A percentile compares a stretch with the other conserved stretches of the same genome.
phyloP scores from a whole-genome alignment of 1,140 invertebrate species.

The Zophobas atratus region DNA sequence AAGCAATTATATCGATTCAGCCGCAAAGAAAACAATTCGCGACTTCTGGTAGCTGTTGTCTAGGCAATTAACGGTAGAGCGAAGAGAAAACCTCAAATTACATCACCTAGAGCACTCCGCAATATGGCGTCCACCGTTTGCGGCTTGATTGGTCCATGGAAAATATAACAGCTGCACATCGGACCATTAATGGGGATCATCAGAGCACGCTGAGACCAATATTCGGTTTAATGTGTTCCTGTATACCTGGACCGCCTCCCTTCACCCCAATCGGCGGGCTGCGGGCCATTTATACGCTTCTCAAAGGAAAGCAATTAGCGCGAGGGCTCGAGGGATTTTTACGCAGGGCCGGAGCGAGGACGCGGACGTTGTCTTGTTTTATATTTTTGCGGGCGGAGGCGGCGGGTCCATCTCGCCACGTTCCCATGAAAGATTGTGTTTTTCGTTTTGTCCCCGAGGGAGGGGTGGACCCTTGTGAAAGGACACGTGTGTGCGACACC shows the following conservation, averaged over 20 bases:
- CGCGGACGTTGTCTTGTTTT: background rate
- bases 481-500: conserved; percentile 48
- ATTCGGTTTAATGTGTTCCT: conserved; percentile 60
- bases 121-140: conserved; percentile 58
- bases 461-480: conserved; percentile 39
- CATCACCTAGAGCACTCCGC: conserved; percentile 49
- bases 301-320: conserved; percentile 54
- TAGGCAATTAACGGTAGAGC: conserved; percentile 23
- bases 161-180: conserved; percentile 65
- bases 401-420: too few relatives aligned
- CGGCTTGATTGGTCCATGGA: conserved; percentile 63
- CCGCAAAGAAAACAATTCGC: conserved; percentile 28
- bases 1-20: conserved; percentile 11
- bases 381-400: too few relatives aligned
- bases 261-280: conserved; percentile 15
- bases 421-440: conserved; percentile 27
- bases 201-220: conserved; percentile 60
- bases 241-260: conserved; percentile 45
- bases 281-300: conserved; percentile 51
- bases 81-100: conserved; percentile 49
- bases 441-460: conserved; percentile 20
- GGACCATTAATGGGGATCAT: conserved; percentile 62
- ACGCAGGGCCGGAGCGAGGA: conserved; percentile 2
- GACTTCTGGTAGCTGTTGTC: conserved; percentile 40
- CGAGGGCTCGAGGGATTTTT: conserved; percentile 8